Evolutionary conservation across 2,888 invertebrate genomes (phyloP).

Genomic region (Pheosia gnoma): DNA sequence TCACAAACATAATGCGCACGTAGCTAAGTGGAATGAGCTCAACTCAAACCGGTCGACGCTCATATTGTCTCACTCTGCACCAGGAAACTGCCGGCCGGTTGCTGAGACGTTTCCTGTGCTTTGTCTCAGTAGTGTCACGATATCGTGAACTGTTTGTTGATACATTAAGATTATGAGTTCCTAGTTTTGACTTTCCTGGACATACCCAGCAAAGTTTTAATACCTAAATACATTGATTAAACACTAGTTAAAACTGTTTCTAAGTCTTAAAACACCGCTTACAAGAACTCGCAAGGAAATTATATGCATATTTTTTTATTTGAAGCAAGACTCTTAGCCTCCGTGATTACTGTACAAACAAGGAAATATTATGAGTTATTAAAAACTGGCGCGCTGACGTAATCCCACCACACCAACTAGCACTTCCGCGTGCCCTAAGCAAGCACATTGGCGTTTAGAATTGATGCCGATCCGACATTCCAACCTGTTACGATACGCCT

Average conservation of each 20-base stretch:
- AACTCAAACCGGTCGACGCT: conserved; percentile 74
- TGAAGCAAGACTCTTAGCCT: conserved; percentile 52
- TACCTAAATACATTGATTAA: neutral
- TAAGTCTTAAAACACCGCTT: neutral
- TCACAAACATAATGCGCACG: conserved; percentile 52
- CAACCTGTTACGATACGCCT: conserved; percentile 23
- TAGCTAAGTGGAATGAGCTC: conserved; percentile 67
- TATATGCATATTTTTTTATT: conserved; percentile 35
- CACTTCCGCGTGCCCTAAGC: conserved; percentile 79
- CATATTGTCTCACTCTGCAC: conserved; percentile 80
- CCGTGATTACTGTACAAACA: conserved; percentile 62
- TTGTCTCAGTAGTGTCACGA: conserved; percentile 65
- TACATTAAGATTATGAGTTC: conserved; percentile 33
- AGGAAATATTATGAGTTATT: conserved; percentile 80
- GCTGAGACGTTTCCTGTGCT: conserved; percentile 78
- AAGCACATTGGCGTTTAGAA: conserved; percentile 45
- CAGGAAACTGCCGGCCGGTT: conserved; percentile 76
- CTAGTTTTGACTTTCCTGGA: conserved; percentile 16
- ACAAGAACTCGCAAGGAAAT: conserved; percentile 20
- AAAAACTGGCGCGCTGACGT: conserved; percentile 81
- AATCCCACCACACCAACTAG: conserved; percentile 66
- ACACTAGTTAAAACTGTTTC: too few relatives aligned
- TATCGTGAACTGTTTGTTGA: conserved; percentile 44
- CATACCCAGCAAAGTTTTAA: neutral
- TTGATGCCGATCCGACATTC: conserved; percentile 44